Conservation (phyloP, 1,140 invertebrate genomes). For the Aphis gossypii region DNA sequence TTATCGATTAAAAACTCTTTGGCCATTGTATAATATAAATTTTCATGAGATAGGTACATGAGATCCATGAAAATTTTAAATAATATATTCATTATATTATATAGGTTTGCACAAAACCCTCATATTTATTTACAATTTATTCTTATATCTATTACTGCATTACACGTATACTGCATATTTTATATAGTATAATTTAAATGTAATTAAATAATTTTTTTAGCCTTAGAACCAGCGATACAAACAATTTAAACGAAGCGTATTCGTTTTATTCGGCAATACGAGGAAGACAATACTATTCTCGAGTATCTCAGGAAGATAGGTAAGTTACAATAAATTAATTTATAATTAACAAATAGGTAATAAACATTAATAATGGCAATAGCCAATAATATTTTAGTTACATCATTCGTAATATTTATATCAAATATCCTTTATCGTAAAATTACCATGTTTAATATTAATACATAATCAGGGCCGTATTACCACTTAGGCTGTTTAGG, state of each 20-base stretch:
- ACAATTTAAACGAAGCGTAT: conserved; percentile 94
- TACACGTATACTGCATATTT: not conserved
- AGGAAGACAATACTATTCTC: conserved; percentile 91
- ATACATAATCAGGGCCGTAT: too few species aligned
- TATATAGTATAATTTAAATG: not conserved
- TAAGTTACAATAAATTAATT: conserved; percentile 62
- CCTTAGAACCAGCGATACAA: conserved; percentile 93
- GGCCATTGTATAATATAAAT: not conserved
- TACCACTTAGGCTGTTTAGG: too few species aligned
- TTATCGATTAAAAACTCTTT: conserved; percentile 26
- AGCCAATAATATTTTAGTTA: not conserved
- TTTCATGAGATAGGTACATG: not conserved
- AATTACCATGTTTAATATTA: too few species aligned
- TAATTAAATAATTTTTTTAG: conserved; percentile 66
- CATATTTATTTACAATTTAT: not conserved
- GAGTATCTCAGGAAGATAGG: conserved; percentile 92
- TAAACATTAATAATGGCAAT: not conserved
- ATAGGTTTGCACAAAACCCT: not conserved
- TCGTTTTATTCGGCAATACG: conserved; percentile 96
- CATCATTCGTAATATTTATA: not conserved
- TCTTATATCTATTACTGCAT: not conserved
- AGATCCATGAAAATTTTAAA: not conserved
- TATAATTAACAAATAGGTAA: not conserved
- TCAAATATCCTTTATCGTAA: not conserved
- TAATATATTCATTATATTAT: not conserved